phyloP scores from a whole-genome alignment of 1,140 invertebrate species.

The Metopolophium dirhodum region DNA sequence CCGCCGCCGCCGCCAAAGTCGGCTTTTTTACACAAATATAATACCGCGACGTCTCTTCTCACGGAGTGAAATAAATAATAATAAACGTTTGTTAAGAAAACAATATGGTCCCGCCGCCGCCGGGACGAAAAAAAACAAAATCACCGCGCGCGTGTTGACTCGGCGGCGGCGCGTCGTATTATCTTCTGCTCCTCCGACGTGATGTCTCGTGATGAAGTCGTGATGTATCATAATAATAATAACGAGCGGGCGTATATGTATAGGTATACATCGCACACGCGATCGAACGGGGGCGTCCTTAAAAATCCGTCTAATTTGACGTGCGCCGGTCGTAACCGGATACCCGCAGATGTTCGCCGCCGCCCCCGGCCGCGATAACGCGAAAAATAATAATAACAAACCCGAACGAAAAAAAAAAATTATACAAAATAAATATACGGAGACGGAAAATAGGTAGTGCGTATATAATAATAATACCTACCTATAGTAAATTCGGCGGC shows the following conservation, averaged over 20 bases:
- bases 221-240: not conserved
- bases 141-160: constrained; percentile 9
- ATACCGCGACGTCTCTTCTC: not conserved
- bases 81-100: not conserved
- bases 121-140: not conserved
- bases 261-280: no score
- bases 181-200: not conserved
- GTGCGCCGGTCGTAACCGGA: constrained; percentile 34
- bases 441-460: not conserved
- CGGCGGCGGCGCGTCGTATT: not conserved
- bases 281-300: not conserved
- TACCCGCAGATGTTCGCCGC: constrained; percentile 38
- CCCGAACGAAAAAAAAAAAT: not conserved
- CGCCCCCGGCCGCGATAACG: not conserved
- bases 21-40: constrained; percentile 20
- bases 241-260: not conserved
- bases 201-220: not conserved
- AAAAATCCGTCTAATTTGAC: constrained; percentile 49
- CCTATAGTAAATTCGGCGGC: not conserved
- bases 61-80: constrained; percentile 24
- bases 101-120: not conserved
- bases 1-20: constrained; percentile 17
- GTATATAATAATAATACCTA: constrained; percentile 2
- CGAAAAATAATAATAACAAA: constrained; percentile 48
- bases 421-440: not conserved